Base-by-base conservation (phyloP, 2,797 vertebrate genomes). In the Cuniculus paca region DNA sequence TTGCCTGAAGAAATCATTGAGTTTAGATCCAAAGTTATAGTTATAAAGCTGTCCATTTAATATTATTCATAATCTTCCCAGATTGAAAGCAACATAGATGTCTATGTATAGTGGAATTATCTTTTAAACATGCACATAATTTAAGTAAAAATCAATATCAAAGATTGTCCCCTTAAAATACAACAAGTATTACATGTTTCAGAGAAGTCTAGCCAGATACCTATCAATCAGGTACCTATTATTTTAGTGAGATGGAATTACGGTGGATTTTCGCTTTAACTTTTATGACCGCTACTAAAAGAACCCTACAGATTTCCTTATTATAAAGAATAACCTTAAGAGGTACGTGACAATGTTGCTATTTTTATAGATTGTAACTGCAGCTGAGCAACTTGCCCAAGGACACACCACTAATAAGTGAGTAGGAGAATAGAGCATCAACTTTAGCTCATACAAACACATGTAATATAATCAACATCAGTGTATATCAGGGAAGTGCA, bases 21-120 rank as follows among this genome's bases (percentile, higher is more conserved):
- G 9, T 34, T 54, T 88, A 82, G 31, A 88, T 88, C n/a, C 77
- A 77, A 90, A 87, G 68, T 77, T 84, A 12, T 54, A 85, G 74
- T 90, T 85, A 88, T 81, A 86, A 95, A 16, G 45, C 52, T 88
- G 36, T 60, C 52, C 20, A 45, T 78, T 94, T 79, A 85, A 54
- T 86, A 26, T 80, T 88, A 79, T 56, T 92, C 45, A 61, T 77
- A 79, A 52, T 85, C 34, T 14, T 2, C 19, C 22, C 28, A 68
- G 28, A 60, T 80, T 94, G 79, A 95, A 97, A 91, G 45, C 52
- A 77, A 12, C 22, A 52, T 93, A 91, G 77, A 95, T 91, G 60
- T 82, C 75, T 90, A 3, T 96, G 84, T 77, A 50, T 89, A 93
- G 45, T 89, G 31, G 31, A 96, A 34, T 79, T 79, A 31, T 52